Base-by-base conservation (phyloP, 2,113 vertebrate genomes). In the Pomatostomus ruficeps region DNA sequence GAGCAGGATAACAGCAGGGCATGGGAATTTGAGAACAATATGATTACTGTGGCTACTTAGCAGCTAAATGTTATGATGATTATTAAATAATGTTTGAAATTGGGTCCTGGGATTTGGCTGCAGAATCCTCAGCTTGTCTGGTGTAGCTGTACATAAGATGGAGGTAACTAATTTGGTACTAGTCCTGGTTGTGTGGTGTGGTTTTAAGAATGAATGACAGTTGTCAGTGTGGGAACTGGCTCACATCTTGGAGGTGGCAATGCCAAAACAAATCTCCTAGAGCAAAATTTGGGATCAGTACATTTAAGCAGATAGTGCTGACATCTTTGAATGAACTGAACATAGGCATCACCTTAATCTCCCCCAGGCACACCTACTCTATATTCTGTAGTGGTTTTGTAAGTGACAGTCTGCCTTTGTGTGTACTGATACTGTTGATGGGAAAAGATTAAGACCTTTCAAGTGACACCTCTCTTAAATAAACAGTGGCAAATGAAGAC, bases 361-460 rank as follows among this genome's bases (percentile, higher is more conserved):
- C 16, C 19, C 15, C 33, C 9, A 58, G 43, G 21, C 20, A 51
- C 36, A 71, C 43, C 48, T 59, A 10, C 33, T 85, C 7, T 20
- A 2, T 55, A 7, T 45, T 81, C 62, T 68, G 22, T 25, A 40
- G 52, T 2, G 10, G 16, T 71, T 89, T 91, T 71, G 13, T 42
- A 46, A 80, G 33, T 40, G 52, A 43, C 24, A 43, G 11, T 11
- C 36, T 45, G 54, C 33, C 35, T 18, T 43, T 71, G 20, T 36
- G 10, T 0, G 0, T 75, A 25, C 28, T 85, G 25, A 52, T 55
- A 19, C 29, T 7, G 3, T 20, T 2, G 4, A 31, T 17, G 12
- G 28, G 55, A 57, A 68, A 85, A 79, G 23, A 43, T 46, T n/a
- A 68, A 54, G 11, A 43, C 25, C 24, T 23, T 58, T 58, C 43